Percentiles rank a stretch among this genome's conserved stretches.
These are phyloP conservation scores for Disparrhopalites patrizii DNA, from an alignment of 2,888 invertebrate genomes.

Conservation along the genomic window DNA sequence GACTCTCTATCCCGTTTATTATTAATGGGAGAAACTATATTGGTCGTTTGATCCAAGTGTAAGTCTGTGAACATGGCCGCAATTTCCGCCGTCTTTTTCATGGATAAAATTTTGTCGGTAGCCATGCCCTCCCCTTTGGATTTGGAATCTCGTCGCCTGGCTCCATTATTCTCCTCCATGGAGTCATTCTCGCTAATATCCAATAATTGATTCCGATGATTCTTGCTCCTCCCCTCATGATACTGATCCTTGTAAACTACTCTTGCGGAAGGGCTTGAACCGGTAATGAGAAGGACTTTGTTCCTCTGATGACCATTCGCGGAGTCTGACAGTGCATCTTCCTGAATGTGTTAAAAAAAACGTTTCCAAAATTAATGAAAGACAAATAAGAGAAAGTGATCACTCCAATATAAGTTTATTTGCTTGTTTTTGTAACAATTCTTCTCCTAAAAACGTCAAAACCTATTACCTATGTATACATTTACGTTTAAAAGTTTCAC, in stretches of 20 bases:
- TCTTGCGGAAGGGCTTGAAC: constrained; percentile 41
- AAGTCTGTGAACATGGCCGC: constrained; percentile 77
- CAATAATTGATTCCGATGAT: constrained; percentile 27
- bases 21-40: constrained; percentile 38
- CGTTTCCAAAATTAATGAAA: no score
- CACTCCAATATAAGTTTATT: no score
- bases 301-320: constrained; percentile 30
- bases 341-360: neutral
- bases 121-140: constrained; percentile 29
- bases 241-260: constrained; percentile 49
- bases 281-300: constrained; percentile 46
- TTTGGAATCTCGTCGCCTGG: constrained; percentile 33
- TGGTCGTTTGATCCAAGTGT: constrained; percentile 49
- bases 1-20: constrained; percentile 17
- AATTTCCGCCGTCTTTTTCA: constrained; percentile 80
- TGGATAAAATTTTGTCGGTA: constrained; percentile 65
- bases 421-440: no score
- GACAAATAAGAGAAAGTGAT: no score
- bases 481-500: no score
- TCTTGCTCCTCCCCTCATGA: constrained; percentile 47
- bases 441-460: no score
- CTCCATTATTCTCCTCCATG: constrained; percentile 16
- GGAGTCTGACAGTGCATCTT: constrained; percentile 10
- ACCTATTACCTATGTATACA: no score
- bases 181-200: constrained; percentile 35